Percentiles rank a stretch among this genome's conserved stretches.
phyloP scores from a whole-genome alignment of 2,888 invertebrate species.

The Dorcus parallelipipedus region DNA sequence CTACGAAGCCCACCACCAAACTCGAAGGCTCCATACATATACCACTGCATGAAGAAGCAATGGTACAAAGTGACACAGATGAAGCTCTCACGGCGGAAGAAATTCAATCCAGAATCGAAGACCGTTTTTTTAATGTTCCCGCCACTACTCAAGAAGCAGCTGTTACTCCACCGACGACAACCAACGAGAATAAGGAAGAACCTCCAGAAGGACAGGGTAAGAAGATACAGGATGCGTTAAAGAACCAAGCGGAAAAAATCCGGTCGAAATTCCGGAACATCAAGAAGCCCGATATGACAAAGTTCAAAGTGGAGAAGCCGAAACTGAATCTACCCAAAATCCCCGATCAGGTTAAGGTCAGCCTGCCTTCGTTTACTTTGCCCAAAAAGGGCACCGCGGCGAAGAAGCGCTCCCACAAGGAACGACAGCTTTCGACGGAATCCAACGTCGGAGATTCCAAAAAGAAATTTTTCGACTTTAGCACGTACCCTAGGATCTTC shows the following conservation, averaged over 20 bases:
- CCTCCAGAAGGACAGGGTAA: conserved; percentile 38
- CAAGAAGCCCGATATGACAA: conserved; percentile 54
- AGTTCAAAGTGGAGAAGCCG: conserved; percentile 55
- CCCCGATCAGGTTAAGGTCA: conserved; percentile 60
- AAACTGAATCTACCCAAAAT: conserved; percentile 61
- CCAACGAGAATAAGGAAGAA: conserved; percentile 22
- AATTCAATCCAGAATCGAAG: conserved; percentile 59
- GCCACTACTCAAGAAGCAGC: conserved; percentile 59
- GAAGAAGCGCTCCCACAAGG: conserved; percentile 43
- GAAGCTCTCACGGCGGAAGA: conserved; percentile 46
- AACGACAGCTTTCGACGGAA: conserved; percentile 51
- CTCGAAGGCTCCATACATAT: conserved; percentile 21
- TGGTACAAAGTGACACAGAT: conserved; percentile 46
- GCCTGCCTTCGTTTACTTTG: conserved; percentile 55
- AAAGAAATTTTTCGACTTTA: conserved; percentile 67
- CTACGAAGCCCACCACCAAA: conserved; percentile 3
- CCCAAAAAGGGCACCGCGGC: conserved; percentile 43
- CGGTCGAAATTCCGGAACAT: conserved; percentile 55
- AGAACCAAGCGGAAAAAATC: conserved; percentile 69
- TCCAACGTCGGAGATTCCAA: conserved; percentile 54
- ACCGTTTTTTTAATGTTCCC: conserved; percentile 55
- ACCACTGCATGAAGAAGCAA: conserved; percentile 45
- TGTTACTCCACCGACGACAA: conserved; percentile 8
- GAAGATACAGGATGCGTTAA: conserved; percentile 64
- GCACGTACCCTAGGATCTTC: conserved; percentile 75